A percentile compares a stretch with the other conserved stretches of the same genome.
phyloP scores from a whole-genome alignment of 2,797 vertebrate genomes.

The Oceanodroma leucorhoa region DNA sequence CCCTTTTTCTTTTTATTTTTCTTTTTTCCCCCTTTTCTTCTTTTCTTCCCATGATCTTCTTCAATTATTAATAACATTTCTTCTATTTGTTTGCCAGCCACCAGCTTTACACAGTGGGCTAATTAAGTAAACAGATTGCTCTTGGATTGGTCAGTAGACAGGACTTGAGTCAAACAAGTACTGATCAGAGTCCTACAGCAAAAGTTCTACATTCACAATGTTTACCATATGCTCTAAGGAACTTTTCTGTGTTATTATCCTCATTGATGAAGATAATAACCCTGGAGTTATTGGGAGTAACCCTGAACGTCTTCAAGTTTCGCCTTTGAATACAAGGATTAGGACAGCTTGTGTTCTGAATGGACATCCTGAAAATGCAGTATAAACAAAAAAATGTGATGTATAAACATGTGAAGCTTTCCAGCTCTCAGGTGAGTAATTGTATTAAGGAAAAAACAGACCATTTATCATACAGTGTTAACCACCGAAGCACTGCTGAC shows the following conservation, averaged over 20 bases:
- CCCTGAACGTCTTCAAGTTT: not conserved
- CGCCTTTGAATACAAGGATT: not conserved
- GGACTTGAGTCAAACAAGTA: not conserved
- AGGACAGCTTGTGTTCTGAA: not conserved
- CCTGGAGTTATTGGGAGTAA: not conserved
- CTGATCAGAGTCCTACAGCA: not conserved
- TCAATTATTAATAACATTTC: not conserved
- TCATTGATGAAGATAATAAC: not conserved
- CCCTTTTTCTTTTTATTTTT: accelerated
- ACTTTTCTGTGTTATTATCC: not conserved
- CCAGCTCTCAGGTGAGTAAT: not conserved
- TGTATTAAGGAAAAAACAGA: not conserved
- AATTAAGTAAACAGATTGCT: not conserved
- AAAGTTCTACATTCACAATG: not conserved
- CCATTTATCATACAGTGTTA: not conserved
- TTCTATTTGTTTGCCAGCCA: not conserved
- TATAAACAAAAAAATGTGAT: not conserved
- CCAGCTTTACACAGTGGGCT: not conserved
- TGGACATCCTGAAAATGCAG: not conserved
- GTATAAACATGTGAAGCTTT: not conserved
- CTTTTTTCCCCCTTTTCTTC: accelerated
- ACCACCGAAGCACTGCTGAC: not conserved
- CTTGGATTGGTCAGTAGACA: not conserved
- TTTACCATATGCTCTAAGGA: not conserved
- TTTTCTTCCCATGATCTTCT: not conserved